A percentile compares a stretch with the other conserved stretches of the same genome.
These are phyloP conservation scores for Hapalemur alaotrensis DNA, from an alignment of 2,797 vertebrate genomes.

Conservation along the genomic window DNA sequence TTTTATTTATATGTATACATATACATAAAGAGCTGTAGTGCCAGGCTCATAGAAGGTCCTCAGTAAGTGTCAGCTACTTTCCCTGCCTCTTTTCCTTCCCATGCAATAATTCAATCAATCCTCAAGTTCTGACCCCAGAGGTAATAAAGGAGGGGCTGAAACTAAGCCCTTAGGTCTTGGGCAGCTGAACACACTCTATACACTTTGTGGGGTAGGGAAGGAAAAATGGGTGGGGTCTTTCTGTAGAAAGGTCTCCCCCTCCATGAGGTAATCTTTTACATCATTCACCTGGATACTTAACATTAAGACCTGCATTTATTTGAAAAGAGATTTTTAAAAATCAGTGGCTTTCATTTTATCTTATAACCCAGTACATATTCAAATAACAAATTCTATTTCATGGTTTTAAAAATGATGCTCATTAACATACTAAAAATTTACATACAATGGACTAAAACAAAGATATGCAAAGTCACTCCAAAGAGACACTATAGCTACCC, in stretches of 20 bases:
- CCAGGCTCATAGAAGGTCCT: background rate
- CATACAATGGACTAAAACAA: background rate
- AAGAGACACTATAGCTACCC: background rate
- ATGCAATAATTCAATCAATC: background rate
- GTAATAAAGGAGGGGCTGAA: background rate
- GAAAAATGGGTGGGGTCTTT: background rate
- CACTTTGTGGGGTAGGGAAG: background rate
- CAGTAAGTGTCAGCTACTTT: background rate
- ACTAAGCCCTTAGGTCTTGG: background rate
- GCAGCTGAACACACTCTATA: background rate
- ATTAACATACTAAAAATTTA: conserved; percentile 40
- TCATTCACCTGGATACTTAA: background rate
- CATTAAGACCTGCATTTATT: background rate
- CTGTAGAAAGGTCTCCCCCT: background rate
- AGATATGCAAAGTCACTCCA: conserved; percentile 36
- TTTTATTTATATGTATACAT: background rate
- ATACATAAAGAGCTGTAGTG: background rate
- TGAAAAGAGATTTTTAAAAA: conserved; percentile 26
- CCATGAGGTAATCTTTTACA: background rate
- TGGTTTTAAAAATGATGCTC: conserved; percentile 8
- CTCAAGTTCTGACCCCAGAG: background rate
- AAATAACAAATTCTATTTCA: conserved; percentile 35
- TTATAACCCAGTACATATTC: background rate
- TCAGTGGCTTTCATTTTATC: conserved; percentile 6
- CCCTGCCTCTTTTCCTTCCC: background rate